Evolutionary conservation across 2,888 invertebrate species (phyloP).

Genomic region (Amiota communis): DNA sequence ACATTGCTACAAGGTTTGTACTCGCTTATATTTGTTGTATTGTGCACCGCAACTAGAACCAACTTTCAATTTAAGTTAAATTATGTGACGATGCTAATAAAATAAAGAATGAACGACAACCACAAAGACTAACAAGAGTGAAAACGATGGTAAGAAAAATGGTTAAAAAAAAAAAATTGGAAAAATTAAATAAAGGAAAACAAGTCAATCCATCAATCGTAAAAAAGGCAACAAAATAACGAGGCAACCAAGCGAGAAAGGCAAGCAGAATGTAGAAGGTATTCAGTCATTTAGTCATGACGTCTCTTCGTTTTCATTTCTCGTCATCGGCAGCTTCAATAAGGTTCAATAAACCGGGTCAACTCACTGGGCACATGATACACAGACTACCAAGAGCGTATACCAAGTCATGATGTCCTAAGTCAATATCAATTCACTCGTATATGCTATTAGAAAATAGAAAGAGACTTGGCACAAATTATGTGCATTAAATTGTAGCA

Average conservation of each 20-base stretch:
- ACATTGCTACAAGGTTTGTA: not conserved
- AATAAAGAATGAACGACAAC: too few relatives aligned
- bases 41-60: not conserved
- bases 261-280: not conserved
- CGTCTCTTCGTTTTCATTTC: not conserved
- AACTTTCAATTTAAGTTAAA: not conserved
- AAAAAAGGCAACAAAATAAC: too few relatives aligned
- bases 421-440: constrained; percentile 3
- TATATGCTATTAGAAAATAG: not conserved
- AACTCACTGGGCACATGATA: too few relatives aligned
- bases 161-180: not conserved
- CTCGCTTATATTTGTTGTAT: not conserved
- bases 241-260: not conserved
- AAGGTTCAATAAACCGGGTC: not conserved
- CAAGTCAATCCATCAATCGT: constrained; percentile 11
- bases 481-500: constrained; percentile 19
- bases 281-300: not conserved
- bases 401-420: not conserved
- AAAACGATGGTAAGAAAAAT: not conserved
- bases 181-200: not conserved
- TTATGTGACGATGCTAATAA: not conserved
- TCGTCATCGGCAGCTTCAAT: not conserved
- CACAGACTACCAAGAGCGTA: not conserved
- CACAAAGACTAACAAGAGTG: too few relatives aligned
- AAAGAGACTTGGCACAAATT: constrained; percentile 12